phyloP scores from a whole-genome alignment of 2,888 invertebrate genomes.

The Conistra vaccinii region DNA sequence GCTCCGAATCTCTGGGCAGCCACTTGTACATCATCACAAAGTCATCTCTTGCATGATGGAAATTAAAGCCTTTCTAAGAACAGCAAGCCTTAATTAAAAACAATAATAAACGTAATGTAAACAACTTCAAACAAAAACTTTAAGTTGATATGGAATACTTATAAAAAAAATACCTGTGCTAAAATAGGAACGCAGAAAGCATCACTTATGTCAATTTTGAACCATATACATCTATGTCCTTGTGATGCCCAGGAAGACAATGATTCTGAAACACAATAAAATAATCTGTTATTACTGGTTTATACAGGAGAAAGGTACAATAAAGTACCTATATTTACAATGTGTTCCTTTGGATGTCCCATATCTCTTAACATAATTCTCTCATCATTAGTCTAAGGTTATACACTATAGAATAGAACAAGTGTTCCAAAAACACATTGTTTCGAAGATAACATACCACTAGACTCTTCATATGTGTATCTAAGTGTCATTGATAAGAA shows the following conservation, averaged over 20 bases:
- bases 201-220: slow-evolving; percentile 93
- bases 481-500: too few species aligned
- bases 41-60: slow-evolving; percentile 96
- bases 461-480: too few species aligned
- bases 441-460: too few species aligned
- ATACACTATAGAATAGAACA: too few species aligned
- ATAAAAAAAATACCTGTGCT: slow-evolving; percentile 89
- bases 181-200: slow-evolving; percentile 93
- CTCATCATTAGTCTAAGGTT: too few species aligned
- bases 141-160: slow-evolving; percentile 5
- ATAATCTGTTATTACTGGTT: not conserved
- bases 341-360: too few species aligned
- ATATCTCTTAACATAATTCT: too few species aligned
- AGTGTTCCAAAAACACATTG: too few species aligned
- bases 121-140: slow-evolving; percentile 15
- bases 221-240: slow-evolving; percentile 94
- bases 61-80: slow-evolving; percentile 95
- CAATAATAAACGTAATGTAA: slow-evolving; percentile 53
- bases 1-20: slow-evolving; percentile 92
- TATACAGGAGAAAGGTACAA: not conserved
- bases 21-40: slow-evolving; percentile 96
- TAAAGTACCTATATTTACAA: not conserved
- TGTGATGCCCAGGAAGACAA: slow-evolving; percentile 92
- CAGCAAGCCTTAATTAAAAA: slow-evolving; percentile 75
- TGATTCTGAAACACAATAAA: slow-evolving; percentile 91